These are phyloP conservation scores for Ormyrus rosae DNA, from an alignment of 2,888 invertebrate genomes.

Conservation along the genomic window DNA sequence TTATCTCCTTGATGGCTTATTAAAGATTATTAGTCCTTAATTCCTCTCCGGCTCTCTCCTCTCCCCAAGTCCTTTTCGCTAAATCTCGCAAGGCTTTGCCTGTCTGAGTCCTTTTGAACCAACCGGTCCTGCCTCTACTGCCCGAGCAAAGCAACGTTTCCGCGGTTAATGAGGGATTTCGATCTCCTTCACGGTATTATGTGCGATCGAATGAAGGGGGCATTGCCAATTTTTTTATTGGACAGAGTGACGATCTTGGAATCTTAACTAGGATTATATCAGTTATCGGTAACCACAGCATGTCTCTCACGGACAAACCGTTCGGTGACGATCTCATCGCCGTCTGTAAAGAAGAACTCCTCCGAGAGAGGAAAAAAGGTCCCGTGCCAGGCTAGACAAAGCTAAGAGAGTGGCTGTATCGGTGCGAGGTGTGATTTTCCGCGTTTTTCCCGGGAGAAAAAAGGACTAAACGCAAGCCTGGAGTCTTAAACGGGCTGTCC, in stretches of 20 bases:
- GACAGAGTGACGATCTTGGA: no score
- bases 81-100: background rate
- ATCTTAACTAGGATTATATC: no score
- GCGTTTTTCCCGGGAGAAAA: conserved; percentile 64
- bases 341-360: background rate
- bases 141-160: background rate
- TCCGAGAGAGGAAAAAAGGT: background rate
- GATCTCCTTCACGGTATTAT: background rate
- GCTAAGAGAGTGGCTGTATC: background rate
- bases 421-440: conserved; percentile 68
- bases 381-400: conserved; percentile 2
- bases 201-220: no score
- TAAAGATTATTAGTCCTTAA: conserved; percentile 55
- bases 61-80: background rate
- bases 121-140: background rate
- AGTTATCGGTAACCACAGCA: no score
- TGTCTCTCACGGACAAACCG: no score
- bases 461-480: conserved; percentile 61
- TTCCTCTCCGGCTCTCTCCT: conserved; percentile 10
- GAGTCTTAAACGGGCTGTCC: conserved; percentile 70
- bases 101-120: no score
- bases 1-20: conserved; percentile 55
- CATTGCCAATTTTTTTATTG: no score
- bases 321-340: background rate
- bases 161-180: conserved; percentile 19